Percentiles rank a stretch among this genome's conserved stretches.
Conservation (phyloP, 1,140 invertebrate genomes). For the Trichogramma pretiosum region DNA sequence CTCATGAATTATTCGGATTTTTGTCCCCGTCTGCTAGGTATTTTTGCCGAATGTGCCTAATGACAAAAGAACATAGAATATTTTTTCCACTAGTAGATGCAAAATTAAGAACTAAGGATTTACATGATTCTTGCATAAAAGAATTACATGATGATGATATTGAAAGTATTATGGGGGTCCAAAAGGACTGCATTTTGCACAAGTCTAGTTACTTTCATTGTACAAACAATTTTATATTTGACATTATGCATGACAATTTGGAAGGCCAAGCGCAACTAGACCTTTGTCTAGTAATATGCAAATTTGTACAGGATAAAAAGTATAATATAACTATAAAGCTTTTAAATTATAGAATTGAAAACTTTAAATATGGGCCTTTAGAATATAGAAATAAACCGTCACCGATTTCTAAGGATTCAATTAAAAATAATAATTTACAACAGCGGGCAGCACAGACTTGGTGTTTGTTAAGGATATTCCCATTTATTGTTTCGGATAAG, state of each 20-base stretch:
- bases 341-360: background rate
- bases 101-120: background rate
- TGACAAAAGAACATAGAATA: background rate
- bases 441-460: background rate
- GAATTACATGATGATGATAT: background rate
- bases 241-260: constrained; percentile 10
- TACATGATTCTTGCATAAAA: background rate
- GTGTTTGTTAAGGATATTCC: constrained; percentile 2
- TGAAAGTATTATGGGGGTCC: background rate
- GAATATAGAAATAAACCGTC: constrained; percentile 6
- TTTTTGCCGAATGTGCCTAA: constrained; percentile 12
- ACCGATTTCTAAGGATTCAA: background rate
- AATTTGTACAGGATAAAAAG: background rate
- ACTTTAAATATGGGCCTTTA: background rate
- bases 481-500: constrained; percentile 1
- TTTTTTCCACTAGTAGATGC: background rate
- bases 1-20: constrained; percentile 7
- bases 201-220: constrained; percentile 7
- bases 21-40: constrained; percentile 8
- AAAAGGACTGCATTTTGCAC: constrained; percentile 1
- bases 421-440: background rate
- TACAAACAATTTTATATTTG: constrained; percentile 6
- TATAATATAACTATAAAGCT: background rate
- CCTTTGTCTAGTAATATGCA: background rate
- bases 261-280: constrained; percentile 5